Base-by-base conservation (phyloP, 92 coral and sea anemone genomes). In the Nematostella vectensis region DNA sequence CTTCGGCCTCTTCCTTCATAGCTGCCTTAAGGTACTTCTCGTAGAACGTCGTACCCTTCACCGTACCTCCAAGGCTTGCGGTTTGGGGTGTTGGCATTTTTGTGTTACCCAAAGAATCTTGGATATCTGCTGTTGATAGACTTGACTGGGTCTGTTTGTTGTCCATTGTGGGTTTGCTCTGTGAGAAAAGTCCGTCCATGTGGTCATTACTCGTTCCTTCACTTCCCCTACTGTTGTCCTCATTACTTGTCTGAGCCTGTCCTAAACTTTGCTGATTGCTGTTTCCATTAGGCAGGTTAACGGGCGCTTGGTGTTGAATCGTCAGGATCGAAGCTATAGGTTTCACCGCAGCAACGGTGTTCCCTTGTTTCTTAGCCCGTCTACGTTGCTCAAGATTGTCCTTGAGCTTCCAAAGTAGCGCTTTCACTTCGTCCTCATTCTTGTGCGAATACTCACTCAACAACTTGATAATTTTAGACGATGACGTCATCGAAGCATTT, bases 41-140 rank as follows among this genome's bases (percentile, higher is more conserved):
- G 28, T 66, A 66, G 18, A 66, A 42, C 16, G 57, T 15, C 54
- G 54, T 66, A 1, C 72, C 63, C 63, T 54, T 55, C 33, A 66
- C 60, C 47, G 54, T 66, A 13, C 72, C 72, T 1, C 72, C 72
- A 11, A 66, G 54, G 21, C 43, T 66, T 4, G 72, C 63, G 8
- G 72, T 66, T 12, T 36, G 31, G 15, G 40, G 8, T 6, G 40
- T 33, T 33, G 40, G 40, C 6, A 33, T 33, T 33, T 33, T 6
- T 33, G 40, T 33, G 40, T 33, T 33, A 6, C 40, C 40, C 40
- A 33, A 15, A 6, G 40, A 33, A 33, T 33, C 15, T 15, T 6
- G 6, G 15, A 33, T 15, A 33, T 33, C 40, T 6, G 15, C 6
- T 33, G 40, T 33, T 6, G 40, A 15, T 6, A 6, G 6, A 33